Conservation (phyloP, 1,140 invertebrate genomes). For the Calosoma granatense region DNA sequence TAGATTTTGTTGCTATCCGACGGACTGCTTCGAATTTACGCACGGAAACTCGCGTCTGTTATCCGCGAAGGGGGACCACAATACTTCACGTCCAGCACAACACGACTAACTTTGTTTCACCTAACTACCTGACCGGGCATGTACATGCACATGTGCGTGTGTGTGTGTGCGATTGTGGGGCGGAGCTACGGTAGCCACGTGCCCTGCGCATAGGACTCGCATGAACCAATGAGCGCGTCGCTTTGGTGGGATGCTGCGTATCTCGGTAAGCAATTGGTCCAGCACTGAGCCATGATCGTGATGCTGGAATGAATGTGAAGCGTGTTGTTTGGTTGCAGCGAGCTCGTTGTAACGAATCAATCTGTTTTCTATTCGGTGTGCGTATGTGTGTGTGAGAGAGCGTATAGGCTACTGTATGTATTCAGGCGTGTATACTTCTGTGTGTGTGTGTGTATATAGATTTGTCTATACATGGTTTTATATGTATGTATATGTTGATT, state of each 20-base stretch:
- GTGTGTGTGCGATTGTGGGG: slow-evolving; percentile 9
- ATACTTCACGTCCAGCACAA: slow-evolving; percentile 5
- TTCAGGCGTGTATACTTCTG: too few species aligned
- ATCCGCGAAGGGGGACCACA: slow-evolving; percentile 11
- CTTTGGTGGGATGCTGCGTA: slow-evolving; percentile 1
- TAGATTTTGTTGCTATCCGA: too few species aligned
- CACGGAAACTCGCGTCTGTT: too few species aligned
- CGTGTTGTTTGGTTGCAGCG: neutral
- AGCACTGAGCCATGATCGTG: neutral
- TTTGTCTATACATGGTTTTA: too few species aligned
- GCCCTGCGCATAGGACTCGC: slow-evolving; percentile 21
- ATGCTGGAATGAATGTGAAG: neutral
- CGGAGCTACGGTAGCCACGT: slow-evolving; percentile 20
- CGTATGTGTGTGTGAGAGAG: too few species aligned
- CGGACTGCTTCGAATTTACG: too few species aligned
- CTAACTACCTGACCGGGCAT: neutral
- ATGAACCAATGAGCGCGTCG: neutral
- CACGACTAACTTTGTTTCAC: too few species aligned
- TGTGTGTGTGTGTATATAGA: too few species aligned
- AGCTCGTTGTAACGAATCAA: slow-evolving; percentile 3
- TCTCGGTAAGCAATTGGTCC: slow-evolving; percentile 1
- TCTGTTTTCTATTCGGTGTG: too few species aligned
- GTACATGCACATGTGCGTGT: too few species aligned
- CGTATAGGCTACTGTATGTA: too few species aligned
- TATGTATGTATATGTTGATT: too few species aligned